phyloP scores from a whole-genome alignment of 2,888 invertebrate species.

The Cistogaster globosa region DNA sequence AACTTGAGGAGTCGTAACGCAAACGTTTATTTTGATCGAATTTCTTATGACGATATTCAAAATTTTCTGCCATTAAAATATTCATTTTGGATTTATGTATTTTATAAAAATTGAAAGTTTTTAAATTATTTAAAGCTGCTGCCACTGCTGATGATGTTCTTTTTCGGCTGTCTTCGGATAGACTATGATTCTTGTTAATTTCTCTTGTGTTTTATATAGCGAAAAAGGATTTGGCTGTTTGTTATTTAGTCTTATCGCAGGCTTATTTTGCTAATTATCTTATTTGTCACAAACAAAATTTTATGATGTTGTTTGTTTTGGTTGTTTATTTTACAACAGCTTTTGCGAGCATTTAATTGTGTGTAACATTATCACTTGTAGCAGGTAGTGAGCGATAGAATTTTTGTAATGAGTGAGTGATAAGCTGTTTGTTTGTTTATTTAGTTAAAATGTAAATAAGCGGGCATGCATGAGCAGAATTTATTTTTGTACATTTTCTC shows the following conservation, averaged over 20 bases:
- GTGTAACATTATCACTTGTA: conserved; percentile 23
- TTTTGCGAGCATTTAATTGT: conserved; percentile 17
- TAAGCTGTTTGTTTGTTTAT: conserved; percentile 1
- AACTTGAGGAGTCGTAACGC: conserved; percentile 39
- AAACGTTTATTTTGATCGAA: conserved; percentile 73
- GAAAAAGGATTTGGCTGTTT: conserved; percentile 10
- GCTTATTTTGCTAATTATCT: conserved; percentile 53
- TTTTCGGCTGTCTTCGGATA: not conserved
- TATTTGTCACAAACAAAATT: conserved; percentile 41
- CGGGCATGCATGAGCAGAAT: conserved; percentile 3
- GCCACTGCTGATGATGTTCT: not conserved
- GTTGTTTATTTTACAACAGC: conserved; percentile 48
- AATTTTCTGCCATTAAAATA: conserved; percentile 1
- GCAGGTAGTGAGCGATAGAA: not conserved
- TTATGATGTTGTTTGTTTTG: conserved; percentile 53
- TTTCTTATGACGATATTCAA: conserved; percentile 78
- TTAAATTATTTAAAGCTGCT: not conserved
- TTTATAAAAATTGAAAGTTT: not conserved
- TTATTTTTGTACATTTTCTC: not conserved
- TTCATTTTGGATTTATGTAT: not conserved
- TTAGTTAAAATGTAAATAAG: not conserved
- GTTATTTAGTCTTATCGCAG: conserved; percentile 34
- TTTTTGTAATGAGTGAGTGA: not conserved
- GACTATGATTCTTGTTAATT: conserved; percentile 2
- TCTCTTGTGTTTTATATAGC: conserved; percentile 21